Evolutionary conservation across 2,113 vertebrate species (phyloP).

Genomic region (Anarhynchus alexandrinus): DNA sequence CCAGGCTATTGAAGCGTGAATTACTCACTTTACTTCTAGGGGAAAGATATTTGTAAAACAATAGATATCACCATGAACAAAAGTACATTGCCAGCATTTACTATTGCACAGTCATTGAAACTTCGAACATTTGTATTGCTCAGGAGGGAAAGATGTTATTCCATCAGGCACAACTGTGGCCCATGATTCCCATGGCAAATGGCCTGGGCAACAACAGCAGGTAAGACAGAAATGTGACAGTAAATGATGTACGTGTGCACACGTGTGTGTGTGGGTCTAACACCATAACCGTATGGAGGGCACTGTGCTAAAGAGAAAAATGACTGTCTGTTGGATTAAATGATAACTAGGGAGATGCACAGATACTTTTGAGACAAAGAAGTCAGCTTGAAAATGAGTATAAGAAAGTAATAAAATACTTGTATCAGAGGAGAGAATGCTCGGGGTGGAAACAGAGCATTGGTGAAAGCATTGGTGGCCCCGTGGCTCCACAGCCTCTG

Average conservation of each 20-base stretch:
- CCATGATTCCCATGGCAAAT: neutral
- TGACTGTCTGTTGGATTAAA: neutral
- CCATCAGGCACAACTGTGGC: neutral
- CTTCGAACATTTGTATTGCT: neutral
- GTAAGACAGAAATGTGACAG: neutral
- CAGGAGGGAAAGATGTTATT: neutral
- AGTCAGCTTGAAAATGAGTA: fast-evolving
- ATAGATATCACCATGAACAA: neutral
- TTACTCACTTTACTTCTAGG: neutral
- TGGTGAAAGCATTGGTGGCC: neutral
- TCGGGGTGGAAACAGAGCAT: neutral
- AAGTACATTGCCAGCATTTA: neutral
- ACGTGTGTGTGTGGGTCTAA: neutral
- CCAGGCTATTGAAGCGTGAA: neutral
- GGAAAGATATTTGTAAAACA: neutral
- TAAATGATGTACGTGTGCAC: neutral
- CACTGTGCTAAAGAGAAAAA: neutral
- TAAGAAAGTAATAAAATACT: neutral
- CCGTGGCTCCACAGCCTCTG: fast-evolving
- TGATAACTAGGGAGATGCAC: neutral
- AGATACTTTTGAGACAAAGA: neutral
- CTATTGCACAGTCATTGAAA: neutral
- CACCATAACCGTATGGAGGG: neutral
- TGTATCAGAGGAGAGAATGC: neutral
- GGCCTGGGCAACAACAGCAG: neutral